Evolutionary conservation across 2,113 vertebrate species (phyloP), one percentile per base, ranked within the genome.

Genomic region (Pterocles burchelli): DNA sequence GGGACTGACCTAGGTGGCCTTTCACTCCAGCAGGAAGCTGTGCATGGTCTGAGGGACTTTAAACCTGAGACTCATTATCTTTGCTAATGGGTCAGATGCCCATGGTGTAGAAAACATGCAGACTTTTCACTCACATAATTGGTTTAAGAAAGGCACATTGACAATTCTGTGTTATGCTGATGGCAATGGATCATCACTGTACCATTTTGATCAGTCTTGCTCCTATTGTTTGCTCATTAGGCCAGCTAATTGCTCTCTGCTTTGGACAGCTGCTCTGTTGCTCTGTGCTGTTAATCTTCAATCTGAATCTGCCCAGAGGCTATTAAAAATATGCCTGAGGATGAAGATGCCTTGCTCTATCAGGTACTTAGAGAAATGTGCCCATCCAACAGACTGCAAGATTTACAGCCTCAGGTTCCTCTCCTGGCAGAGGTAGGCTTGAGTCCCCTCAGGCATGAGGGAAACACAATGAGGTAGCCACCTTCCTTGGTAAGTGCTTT

Each of bases 341-440:
- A 48, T 62, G 51, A 67, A 85, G 85, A 43, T 84, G 75, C 63
- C 25, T 93, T 78, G 38, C 20, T 41, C 19, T 77, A 59, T 76
- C 85, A 85, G 29, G 33, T 31, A 91, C 48, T 49, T 82, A 85
- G 59, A 85, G 66, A 95, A 90, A 83, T 61, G 38, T 67, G 61
- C 57, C 59, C 24, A 33, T 76, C 38, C 76, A 59, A 67, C 36
- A 46, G 45, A 57, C 59, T 17, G n/a, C 33, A 86, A 75, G 72
- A 77, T 85, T 54, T 63, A 33, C 59, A 80, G 63, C 79, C 78
- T 43, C 33, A 24, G 76, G 68, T 86, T 54, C 74, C 34, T 79
- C 57, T 91, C 6, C 3, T 71, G 75, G 66, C 72, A 79, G 75
- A 80, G 34, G n/a, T 3, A 80, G 46, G 8, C 84, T 75, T 70